Evolutionary conservation across 1,140 invertebrate genomes (phyloP), one percentile per base, ranked within the genome.

Genomic region (Drosophila triauraria): DNA sequence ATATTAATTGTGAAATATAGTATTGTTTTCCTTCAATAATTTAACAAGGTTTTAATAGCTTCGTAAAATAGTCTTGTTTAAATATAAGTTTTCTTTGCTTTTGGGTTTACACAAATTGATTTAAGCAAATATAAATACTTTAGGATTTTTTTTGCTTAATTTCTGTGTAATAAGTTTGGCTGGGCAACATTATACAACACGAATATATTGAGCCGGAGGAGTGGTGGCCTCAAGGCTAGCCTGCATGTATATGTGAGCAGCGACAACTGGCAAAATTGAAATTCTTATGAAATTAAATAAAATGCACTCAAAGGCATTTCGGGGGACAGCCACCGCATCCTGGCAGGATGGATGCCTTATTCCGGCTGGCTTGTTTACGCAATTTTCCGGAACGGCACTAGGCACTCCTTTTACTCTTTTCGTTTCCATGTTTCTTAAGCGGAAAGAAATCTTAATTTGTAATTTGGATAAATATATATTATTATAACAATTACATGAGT

Each of bases 231-330:
- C 23, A 25, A 48, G 23, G 43, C 20, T 9, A 17, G 8, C 8
- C 9, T 27, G 6, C 40, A 32, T 43, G 65, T 27, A 69, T 51
- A 44, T 64, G 58, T 38, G 23, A 59, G 40, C 62, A 32, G 43
- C 40, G 59, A 51, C 51, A 56, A 20, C 48, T 64, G 61, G 15
- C 42, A 13, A 57, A 78, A 79, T 74, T 72, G 68, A 74, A 79
- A 79, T 74, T 79, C 76, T 56, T 61, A 56, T 48, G 35, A 38
- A 79, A 74, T 65, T 79, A 78, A 78, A 74, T 61, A 51, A 79
- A 72, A 72, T 72, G 68, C 67, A 64, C 59, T 78, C 75, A 60
- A 78, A 72, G 65, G 67, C 51, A 78, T 70, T 71, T 78, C 32
- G 38, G 59, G 12, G 70, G 23, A 35, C 30, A 30, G 20, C 20